Base-by-base conservation (phyloP, 2,888 invertebrate species). In the Drosophila anceps region DNA sequence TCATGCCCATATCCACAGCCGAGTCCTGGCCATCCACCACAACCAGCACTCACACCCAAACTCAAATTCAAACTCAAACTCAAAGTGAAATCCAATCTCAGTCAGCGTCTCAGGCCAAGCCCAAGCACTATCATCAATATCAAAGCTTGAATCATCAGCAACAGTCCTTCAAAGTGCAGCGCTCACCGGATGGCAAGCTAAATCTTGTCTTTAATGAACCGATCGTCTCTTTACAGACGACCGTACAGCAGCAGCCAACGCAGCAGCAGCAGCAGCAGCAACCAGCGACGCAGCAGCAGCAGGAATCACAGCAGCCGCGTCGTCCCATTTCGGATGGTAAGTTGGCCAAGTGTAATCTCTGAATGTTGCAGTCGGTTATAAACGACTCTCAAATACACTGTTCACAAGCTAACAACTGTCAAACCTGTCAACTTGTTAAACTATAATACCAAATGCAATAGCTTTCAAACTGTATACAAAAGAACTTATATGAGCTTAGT, bases 131-230 rank as follows among this genome's bases (percentile, higher is more conserved):
- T 71, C 79, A 75, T 76, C 91, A 78, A 69, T 82, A 79, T 85
- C 80, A 76, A 79, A 88, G 84, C 68, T 69, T 87, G 74, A 87
- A 63, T 65, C 82, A 87, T 69, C 78, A 82, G 65, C 82, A 82
- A 61, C 91, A 91, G 71, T 73, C 88, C 69, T 92, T 93, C 76
- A 93, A 92, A 91, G 92, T 92, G 79, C 92, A 92, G 84, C 86
- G 93, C 81, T 87, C 89, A 67, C 91, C 91, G 69, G 91, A 92
- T 74, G 92, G 92, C 77, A 92, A 91, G 87, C 90, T 92, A 70
- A 91, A 90, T 85, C 79, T 91, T 44, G 90, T 92, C 80, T 91
- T 91, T 91, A 92, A 92, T 81, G 87, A 92, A 82, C 87, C 84
- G 35, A 71, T 87, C 68, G 82, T 89, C 73, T 88, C 90, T 84